Evolutionary conservation across 2,888 invertebrate genomes (phyloP).

Genomic region (Melanargia galathea): DNA sequence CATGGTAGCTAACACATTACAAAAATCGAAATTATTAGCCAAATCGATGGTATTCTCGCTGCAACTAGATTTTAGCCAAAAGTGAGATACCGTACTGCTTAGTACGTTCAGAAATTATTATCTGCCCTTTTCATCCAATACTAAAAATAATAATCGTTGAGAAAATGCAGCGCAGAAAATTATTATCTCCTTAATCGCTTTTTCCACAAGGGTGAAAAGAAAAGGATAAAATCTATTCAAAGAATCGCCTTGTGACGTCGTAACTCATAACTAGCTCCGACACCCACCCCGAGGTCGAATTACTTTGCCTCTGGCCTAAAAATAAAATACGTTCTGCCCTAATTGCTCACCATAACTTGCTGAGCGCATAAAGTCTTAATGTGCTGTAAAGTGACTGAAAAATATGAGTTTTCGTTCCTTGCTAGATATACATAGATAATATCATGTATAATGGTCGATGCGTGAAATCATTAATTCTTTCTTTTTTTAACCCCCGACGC

Average conservation of each 20-base stretch:
- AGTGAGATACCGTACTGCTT: no score
- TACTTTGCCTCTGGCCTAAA: conserved; percentile 4
- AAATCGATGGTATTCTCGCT: no score
- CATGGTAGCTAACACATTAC: no score
- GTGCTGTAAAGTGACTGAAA: background rate
- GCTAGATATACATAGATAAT: background rate
- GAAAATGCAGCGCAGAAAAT: background rate
- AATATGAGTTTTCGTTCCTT: background rate
- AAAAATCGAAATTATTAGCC: no score
- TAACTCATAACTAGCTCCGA: conserved; percentile 3
- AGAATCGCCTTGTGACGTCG: background rate
- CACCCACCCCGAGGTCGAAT: conserved; percentile 5
- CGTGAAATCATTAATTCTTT: no score
- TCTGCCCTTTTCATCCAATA: background rate
- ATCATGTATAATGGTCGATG: no score
- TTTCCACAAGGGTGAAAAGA: background rate
- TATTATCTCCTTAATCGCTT: background rate
- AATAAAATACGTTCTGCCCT: conserved; percentile 22
- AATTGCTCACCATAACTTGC: conserved; percentile 19
- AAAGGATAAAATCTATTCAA: conserved; percentile 16
- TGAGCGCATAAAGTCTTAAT: conserved; percentile 10
- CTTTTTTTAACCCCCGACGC: no score
- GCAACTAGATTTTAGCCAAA: no score
- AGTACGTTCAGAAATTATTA: no score
- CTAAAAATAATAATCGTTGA: background rate